Evolutionary conservation across 2,113 vertebrate genomes (phyloP).

Genomic region (Chaetura pelagica): DNA sequence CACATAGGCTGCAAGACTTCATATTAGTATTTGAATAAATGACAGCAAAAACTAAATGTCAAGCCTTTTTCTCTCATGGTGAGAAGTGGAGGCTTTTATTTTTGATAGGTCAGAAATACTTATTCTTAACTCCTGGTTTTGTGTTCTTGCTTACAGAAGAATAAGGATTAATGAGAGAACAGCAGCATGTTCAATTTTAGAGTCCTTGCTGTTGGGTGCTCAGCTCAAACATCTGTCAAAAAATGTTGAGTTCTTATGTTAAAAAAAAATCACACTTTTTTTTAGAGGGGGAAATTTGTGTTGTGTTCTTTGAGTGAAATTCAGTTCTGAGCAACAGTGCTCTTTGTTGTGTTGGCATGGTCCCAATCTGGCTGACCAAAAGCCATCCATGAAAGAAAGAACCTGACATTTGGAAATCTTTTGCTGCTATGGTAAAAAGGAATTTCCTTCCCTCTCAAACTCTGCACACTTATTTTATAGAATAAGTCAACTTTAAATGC

Average conservation of each 20-base stretch:
- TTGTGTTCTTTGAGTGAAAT: background rate
- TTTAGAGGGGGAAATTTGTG: background rate
- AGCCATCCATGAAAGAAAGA: background rate
- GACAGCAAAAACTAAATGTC: background rate
- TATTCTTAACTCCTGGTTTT: background rate
- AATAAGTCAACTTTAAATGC: background rate
- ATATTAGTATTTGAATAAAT: background rate
- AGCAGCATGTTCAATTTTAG: background rate
- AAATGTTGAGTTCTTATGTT: background rate
- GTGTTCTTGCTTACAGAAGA: background rate
- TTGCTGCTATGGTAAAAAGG: background rate
- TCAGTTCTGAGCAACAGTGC: background rate
- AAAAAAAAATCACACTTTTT: background rate
- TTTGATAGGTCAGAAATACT: background rate
- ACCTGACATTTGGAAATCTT: background rate
- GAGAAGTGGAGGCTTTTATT: background rate
- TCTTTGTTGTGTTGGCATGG: background rate
- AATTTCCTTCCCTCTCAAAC: background rate
- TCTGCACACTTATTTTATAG: background rate
- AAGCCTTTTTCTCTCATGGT: background rate
- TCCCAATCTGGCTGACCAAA: background rate
- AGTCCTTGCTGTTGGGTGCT: background rate
- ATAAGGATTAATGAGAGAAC: background rate
- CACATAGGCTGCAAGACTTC: background rate
- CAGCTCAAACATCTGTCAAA: background rate